These are phyloP conservation scores for Ferrisia virgata DNA, from an alignment of 2,888 invertebrate species.

Conservation along the genomic window DNA sequence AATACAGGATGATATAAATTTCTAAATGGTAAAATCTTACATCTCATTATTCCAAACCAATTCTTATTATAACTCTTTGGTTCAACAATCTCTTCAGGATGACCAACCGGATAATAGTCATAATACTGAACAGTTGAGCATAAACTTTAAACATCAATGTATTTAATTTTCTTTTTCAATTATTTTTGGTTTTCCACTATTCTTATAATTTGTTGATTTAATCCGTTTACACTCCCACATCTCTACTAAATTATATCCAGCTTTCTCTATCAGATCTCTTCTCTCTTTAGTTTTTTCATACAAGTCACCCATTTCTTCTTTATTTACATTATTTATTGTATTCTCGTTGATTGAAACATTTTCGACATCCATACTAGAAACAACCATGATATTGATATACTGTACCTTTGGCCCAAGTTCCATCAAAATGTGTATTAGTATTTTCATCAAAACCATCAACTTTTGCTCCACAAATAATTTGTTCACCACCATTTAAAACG, in stretches of 20 bases:
- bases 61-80: slow-evolving; percentile 48
- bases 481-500: slow-evolving; percentile 20
- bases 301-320: slow-evolving; percentile 39
- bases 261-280: slow-evolving; percentile 38
- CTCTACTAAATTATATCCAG: slow-evolving; percentile 46
- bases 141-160: slow-evolving; percentile 49
- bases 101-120: slow-evolving; percentile 49
- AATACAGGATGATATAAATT: slow-evolving; percentile 48
- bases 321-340: slow-evolving; percentile 41
- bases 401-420: too few species aligned
- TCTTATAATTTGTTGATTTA: slow-evolving; percentile 35
- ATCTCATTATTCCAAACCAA: slow-evolving; percentile 50
- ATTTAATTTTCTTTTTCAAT: slow-evolving; percentile 47
- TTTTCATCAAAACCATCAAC: slow-evolving; percentile 37
- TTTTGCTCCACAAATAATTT: neutral
- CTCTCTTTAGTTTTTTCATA: slow-evolving; percentile 47
- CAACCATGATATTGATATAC: slow-evolving; percentile 44
- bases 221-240: slow-evolving; percentile 48
- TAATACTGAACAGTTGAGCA: slow-evolving; percentile 49
- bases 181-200: slow-evolving; percentile 17
- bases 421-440: too few species aligned
- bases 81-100: slow-evolving; percentile 48
- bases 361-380: slow-evolving; percentile 39
- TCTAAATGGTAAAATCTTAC: slow-evolving; percentile 48
- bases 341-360: slow-evolving; percentile 25